phyloP scores from a whole-genome alignment of 2,888 invertebrate genomes.

The Drosophila fungiperda region DNA sequence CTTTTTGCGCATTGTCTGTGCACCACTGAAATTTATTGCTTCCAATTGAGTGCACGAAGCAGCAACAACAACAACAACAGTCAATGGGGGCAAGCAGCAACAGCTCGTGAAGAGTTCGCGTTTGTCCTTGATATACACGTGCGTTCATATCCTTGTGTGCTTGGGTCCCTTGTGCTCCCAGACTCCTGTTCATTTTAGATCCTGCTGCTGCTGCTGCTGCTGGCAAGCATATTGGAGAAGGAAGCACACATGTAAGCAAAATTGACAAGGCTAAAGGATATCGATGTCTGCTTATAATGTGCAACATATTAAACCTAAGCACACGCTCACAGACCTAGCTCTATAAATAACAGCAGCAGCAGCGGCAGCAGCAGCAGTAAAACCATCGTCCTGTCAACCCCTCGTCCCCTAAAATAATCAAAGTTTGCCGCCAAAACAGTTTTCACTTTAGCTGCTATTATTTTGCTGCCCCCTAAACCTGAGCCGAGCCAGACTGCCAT shows the following conservation, averaged over 20 bases:
- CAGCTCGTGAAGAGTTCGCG: slow-evolving; percentile 73
- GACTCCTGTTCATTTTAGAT: slow-evolving; percentile 8
- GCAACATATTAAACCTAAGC: slow-evolving; percentile 83
- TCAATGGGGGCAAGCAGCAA: slow-evolving; percentile 38
- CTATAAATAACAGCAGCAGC: slow-evolving; percentile 74
- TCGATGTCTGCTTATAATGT: slow-evolving; percentile 83
- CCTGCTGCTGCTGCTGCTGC: slow-evolving; percentile 4
- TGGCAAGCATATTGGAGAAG: slow-evolving; percentile 76
- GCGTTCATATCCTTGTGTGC: slow-evolving; percentile 56
- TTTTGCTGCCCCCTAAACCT: slow-evolving; percentile 56
- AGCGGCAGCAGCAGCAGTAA: slow-evolving; percentile 22
- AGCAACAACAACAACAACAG: slow-evolving; percentile 29
- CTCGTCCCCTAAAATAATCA: slow-evolving; percentile 61
- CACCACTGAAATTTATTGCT: slow-evolving; percentile 83
- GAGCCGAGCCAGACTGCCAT: slow-evolving; percentile 32
- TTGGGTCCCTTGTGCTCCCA: slow-evolving; percentile 18
- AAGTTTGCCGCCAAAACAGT: slow-evolving; percentile 78
- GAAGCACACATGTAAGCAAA: slow-evolving; percentile 82
- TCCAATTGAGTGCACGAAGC: slow-evolving; percentile 82
- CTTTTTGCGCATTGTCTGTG: slow-evolving; percentile 58
- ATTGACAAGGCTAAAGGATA: slow-evolving; percentile 83
- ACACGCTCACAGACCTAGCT: slow-evolving; percentile 69
- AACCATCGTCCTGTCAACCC: slow-evolving; percentile 10
- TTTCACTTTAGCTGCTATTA: slow-evolving; percentile 77
- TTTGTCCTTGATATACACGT: slow-evolving; percentile 78